Conservation (phyloP, 2,888 invertebrate species). For the Diaperis boleti region DNA sequence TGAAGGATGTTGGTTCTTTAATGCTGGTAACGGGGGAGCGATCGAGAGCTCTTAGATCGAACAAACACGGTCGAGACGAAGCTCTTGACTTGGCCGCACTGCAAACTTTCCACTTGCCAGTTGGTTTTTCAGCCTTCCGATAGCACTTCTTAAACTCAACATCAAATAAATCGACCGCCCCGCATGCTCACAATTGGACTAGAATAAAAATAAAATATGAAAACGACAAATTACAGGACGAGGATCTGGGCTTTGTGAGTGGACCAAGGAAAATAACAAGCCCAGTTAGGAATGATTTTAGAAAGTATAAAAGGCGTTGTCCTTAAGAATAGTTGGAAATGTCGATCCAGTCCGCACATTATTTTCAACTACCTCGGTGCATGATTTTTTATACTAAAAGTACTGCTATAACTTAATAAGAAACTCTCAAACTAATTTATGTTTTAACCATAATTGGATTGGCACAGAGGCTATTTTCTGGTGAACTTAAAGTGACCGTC, state of each 20-base stretch:
- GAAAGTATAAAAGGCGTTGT: no score
- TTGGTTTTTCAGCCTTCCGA: conserved; percentile 38
- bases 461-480: no score
- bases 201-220: conserved; percentile 14
- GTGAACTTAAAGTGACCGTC: no score
- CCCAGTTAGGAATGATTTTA: not conserved
- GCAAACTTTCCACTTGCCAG: conserved; percentile 47
- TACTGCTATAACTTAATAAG: no score
- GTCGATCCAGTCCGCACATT: no score
- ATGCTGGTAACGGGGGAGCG: conserved; percentile 53
- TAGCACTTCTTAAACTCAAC: conserved; percentile 30
- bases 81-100: conserved; percentile 45
- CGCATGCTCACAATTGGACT: not conserved
- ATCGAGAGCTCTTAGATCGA: conserved; percentile 55
- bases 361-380: no score
- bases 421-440: no score
- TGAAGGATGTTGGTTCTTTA: conserved; percentile 58
- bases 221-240: not conserved
- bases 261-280: not conserved
- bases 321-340: no score
- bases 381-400: no score
- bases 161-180: conserved; percentile 19
- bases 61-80: conserved; percentile 54
- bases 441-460: no score
- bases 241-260: not conserved